phyloP scores from a whole-genome alignment of 2,797 vertebrate genomes.

The Acanthiza pusilla region DNA sequence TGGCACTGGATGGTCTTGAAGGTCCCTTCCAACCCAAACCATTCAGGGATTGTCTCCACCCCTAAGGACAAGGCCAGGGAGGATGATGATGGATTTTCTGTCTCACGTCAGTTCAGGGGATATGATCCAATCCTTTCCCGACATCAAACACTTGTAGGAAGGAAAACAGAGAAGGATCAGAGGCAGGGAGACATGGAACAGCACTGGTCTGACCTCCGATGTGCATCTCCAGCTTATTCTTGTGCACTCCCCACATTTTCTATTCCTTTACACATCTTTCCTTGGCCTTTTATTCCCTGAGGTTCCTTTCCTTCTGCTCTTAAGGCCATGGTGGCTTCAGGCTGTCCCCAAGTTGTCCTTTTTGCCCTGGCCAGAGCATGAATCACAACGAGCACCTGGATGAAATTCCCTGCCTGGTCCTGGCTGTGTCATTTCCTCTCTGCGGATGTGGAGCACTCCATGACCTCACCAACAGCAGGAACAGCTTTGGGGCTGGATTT shows the following conservation, averaged over 20 bases:
- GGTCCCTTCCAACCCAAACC: neutral
- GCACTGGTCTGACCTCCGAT: no score
- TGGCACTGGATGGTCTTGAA: rapidly evolving
- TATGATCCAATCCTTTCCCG: neutral
- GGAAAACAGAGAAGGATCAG: neutral
- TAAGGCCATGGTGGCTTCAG: rapidly evolving
- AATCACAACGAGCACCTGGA: neutral
- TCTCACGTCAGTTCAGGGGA: neutral
- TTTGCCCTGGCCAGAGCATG: neutral
- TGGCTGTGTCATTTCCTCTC: constrained; percentile 23
- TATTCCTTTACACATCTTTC: neutral
- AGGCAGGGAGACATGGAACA: neutral
- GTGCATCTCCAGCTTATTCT: neutral
- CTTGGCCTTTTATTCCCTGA: neutral
- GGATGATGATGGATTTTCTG: neutral
- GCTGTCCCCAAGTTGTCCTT: neutral
- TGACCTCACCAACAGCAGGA: constrained; percentile 14
- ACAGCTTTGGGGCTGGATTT: neutral
- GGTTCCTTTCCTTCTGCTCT: neutral
- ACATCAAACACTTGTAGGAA: neutral
- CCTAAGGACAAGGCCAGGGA: neutral
- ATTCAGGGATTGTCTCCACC: neutral
- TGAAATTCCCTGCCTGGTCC: neutral
- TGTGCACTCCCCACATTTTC: neutral
- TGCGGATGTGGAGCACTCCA: neutral